A percentile compares a stretch with the other conserved stretches of the same genome.
These are phyloP conservation scores for Antitype chi DNA, from an alignment of 2,888 invertebrate genomes.

Conservation along the genomic window DNA sequence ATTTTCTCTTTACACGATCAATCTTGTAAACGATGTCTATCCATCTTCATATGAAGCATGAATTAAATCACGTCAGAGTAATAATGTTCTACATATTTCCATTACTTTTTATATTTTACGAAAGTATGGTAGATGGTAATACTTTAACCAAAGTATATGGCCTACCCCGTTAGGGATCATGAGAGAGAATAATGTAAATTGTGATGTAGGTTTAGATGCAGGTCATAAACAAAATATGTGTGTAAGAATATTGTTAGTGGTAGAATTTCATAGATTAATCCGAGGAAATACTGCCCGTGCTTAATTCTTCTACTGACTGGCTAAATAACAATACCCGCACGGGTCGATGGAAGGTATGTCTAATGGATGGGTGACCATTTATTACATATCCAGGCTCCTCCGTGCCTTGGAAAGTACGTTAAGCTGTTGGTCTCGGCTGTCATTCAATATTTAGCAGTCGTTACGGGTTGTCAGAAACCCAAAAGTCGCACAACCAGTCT, in stretches of 20 bases:
- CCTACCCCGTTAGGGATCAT: background rate
- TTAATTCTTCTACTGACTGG: background rate
- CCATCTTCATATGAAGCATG: conserved; percentile 35
- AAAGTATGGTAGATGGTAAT: conserved; percentile 3
- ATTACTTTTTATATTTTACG: conserved; percentile 18
- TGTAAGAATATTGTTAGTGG: background rate
- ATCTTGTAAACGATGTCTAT: conserved; percentile 35
- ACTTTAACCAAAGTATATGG: background rate
- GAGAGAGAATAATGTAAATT: conserved; percentile 6
- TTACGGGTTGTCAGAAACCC: no score
- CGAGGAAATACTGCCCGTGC: background rate
- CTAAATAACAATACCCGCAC: no score
- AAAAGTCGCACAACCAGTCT: no score
- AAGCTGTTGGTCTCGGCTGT: no score
- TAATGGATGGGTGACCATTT: no score
- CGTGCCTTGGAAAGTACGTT: no score
- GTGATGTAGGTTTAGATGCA: background rate
- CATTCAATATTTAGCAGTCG: no score
- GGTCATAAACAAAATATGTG: background rate
- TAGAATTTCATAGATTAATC: background rate
- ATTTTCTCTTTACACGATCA: conserved; percentile 28
- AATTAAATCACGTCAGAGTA: conserved; percentile 24
- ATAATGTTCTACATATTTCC: conserved; percentile 33
- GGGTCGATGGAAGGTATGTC: no score
- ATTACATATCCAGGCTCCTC: no score